Evolutionary conservation across 2,113 vertebrate genomes (phyloP), one percentile per base, ranked within the genome.

Genomic region (Anolis sagrei): DNA sequence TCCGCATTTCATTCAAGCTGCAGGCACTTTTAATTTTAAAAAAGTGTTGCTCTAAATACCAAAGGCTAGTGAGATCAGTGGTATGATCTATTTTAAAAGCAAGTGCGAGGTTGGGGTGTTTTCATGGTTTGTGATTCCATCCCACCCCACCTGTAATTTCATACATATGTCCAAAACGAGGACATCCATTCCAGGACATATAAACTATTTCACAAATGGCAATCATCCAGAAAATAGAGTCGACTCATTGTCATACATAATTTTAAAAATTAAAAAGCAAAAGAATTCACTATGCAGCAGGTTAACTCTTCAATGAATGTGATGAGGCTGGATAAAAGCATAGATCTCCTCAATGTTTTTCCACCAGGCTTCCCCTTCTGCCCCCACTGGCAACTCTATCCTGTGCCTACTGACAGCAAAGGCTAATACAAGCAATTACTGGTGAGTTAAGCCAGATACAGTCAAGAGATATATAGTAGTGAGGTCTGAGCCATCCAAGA

Each of bases 1-100:
- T 80, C 81, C 89, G 73, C 18, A 82, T 91, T 93, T 89, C 89
- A 92, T 88, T 86, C 85, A 91, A 81, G 32, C 48, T 88, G 68
- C 73, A 89, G 90, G 86, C 49, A 84, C 75, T 89, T 82, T 86
- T 44, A 82, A 75, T 89, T 83, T 82, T 25, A 81, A 73, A 44
- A 58, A 70, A 89, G 36, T 84, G 85, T 82, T 80, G 64, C 36
- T 88, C 92, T 72, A 85, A 91, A 88, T 72, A 86, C 7, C 66
- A 36, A 89, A 18, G n/a, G 80, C 23, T 16, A 32, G 74, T 76
- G 6, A 84, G 44, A 84, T 7, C 21, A 1, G 5, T 83, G 79
- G 73, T 66, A 10, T 84, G 18, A 0, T 54, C 14, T 66, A 64
- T 64, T 69, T 21, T 6, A 51, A 80, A 79, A 69, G 16, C 27